phyloP scores from a whole-genome alignment of 2,888 invertebrate genomes.

The Stegana nigrithorax region DNA sequence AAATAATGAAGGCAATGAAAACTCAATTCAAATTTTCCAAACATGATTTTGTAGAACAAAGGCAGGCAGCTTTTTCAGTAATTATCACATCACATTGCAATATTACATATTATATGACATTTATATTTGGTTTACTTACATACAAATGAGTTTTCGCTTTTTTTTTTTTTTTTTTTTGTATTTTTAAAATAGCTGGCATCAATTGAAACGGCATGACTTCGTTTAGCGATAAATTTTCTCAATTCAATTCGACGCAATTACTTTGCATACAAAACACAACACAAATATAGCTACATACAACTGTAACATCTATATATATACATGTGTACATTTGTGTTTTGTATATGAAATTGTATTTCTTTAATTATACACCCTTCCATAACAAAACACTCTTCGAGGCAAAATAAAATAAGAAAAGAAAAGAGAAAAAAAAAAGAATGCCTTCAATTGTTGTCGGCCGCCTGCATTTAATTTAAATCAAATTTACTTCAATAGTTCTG shows the following conservation, averaged over 20 bases:
- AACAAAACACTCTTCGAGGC: neutral
- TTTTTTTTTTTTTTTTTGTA: conserved; percentile 6
- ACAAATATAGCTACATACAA: conserved; percentile 19
- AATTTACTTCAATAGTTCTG: conserved; percentile 46
- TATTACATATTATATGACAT: neutral
- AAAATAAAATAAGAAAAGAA: neutral
- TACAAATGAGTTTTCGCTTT: neutral
- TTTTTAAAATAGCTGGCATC: conserved; percentile 36
- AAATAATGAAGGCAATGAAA: too few relatives aligned
- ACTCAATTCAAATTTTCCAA: too few relatives aligned
- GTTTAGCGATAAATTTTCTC: conserved; percentile 56
- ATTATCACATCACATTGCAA: neutral
- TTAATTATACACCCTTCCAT: neutral
- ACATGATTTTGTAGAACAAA: too few relatives aligned
- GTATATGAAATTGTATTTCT: neutral
- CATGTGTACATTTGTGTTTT: too few relatives aligned
- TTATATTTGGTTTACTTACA: neutral
- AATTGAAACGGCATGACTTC: conserved; percentile 64
- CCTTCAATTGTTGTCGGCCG: conserved; percentile 18
- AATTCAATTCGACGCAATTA: conserved; percentile 57
- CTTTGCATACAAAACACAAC: conserved; percentile 46
- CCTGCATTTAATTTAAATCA: conserved; percentile 46
- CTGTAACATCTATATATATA: neutral
- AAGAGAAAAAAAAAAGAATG: neutral
- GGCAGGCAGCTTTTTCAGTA: neutral